Percentiles rank a stretch among this genome's conserved stretches.
phyloP scores from a whole-genome alignment of 2,888 invertebrate species.

The Trichopoda pennipes region DNA sequence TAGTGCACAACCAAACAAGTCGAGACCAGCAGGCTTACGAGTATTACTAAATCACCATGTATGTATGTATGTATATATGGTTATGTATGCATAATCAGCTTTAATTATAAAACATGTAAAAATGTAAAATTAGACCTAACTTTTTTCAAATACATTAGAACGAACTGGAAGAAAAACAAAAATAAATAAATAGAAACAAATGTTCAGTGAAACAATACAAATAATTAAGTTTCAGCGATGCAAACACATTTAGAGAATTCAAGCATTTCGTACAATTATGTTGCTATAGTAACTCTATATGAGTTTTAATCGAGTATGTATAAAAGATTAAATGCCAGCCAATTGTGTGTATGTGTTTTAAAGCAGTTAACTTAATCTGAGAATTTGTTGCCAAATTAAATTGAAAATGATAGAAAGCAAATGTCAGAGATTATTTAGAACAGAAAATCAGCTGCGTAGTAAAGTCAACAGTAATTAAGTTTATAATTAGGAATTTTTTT shows the following conservation, averaged over 20 bases:
- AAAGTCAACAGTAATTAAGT: not conserved
- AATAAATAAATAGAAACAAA: not conserved
- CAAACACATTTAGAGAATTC: not conserved
- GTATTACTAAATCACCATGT: not conserved
- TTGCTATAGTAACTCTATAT: not conserved
- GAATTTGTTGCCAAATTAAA: constrained; percentile 4
- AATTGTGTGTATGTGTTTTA: not conserved
- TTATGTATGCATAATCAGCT: not conserved
- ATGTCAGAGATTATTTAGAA: constrained; percentile 8
- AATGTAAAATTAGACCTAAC: not conserved
- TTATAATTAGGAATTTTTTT: not conserved
- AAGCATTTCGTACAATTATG: constrained; percentile 29
- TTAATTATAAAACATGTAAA: not conserved
- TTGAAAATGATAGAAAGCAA: constrained; percentile 16
- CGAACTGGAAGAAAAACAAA: not conserved
- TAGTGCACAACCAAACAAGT: not conserved
- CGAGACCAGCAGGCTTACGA: not conserved
- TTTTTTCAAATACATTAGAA: constrained; percentile 21
- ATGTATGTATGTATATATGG: not conserved
- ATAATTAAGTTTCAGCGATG: not conserved
- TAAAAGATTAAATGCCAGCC: not conserved
- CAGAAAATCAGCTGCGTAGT: not conserved
- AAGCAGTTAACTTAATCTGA: constrained; percentile 14
- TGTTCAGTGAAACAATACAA: not conserved
- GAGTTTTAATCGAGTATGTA: not conserved